phyloP scores from a whole-genome alignment of 2,888 invertebrate species.

The Sminthurinus aureus region DNA sequence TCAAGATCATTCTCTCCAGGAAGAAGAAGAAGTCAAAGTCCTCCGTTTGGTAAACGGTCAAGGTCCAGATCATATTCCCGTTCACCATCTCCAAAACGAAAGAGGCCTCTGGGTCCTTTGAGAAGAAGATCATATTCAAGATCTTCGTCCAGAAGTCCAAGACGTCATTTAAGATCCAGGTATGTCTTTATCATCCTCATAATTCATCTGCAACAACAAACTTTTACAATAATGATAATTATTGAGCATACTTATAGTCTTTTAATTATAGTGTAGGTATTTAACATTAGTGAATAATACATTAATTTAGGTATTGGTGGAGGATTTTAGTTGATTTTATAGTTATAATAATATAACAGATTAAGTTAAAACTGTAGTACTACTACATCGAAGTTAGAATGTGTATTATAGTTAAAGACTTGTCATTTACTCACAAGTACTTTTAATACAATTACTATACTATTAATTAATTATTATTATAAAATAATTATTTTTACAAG shows the following conservation, averaged over 20 bases:
- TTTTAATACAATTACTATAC: too few relatives aligned
- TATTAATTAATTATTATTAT: conserved; percentile 14
- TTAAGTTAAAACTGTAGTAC: too few relatives aligned
- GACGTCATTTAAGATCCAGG: conserved; percentile 45
- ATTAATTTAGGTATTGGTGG: neutral
- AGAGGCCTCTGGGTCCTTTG: conserved; percentile 45
- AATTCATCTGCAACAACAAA: neutral
- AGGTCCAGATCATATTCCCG: conserved; percentile 60
- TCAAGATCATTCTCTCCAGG: conserved; percentile 62
- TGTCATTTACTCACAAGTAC: too few relatives aligned
- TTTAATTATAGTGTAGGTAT: too few relatives aligned
- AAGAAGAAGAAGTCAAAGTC: conserved; percentile 58
- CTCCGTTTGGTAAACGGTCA: conserved; percentile 59
- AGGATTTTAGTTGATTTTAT: too few relatives aligned
- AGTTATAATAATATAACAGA: too few relatives aligned
- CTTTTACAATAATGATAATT: neutral
- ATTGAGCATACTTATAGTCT: too few relatives aligned
- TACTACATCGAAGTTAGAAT: too few relatives aligned
- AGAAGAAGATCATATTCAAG: conserved; percentile 60
- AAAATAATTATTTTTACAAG: too few relatives aligned
- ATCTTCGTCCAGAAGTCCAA: conserved; percentile 64
- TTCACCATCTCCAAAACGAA: conserved; percentile 59
- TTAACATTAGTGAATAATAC: too few relatives aligned
- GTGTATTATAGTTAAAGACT: too few relatives aligned
- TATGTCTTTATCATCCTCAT: conserved; percentile 30